Conservation (phyloP, 92 coral and sea anemone species). For the Epizoanthus illoricatus region DNA sequence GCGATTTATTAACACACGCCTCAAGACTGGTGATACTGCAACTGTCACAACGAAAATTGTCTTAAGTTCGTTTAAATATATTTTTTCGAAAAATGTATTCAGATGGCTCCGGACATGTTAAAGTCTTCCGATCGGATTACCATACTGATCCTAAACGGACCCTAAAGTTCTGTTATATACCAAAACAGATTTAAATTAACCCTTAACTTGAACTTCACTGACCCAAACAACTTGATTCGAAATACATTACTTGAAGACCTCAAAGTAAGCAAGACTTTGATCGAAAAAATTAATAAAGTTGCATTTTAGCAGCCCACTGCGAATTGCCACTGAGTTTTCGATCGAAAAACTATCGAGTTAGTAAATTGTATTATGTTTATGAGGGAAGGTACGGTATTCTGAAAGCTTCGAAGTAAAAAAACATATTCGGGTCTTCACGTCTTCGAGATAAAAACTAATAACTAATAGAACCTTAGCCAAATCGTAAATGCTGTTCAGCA, state of each 20-base stretch:
- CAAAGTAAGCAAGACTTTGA: conserved; percentile 3
- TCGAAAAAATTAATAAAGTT: not conserved
- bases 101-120: not conserved
- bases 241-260: not conserved
- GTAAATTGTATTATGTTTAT: not conserved
- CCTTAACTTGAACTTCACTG: not conserved
- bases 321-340: not conserved
- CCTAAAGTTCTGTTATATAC: not conserved
- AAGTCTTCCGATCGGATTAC: not conserved
- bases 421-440: not conserved
- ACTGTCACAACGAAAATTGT: no score
- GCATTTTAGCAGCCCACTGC: conserved; percentile 3
- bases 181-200: conserved; percentile 3
- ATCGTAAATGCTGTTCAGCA: not conserved
- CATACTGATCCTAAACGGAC: conserved; percentile 3
- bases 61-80: not conserved
- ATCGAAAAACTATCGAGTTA: not conserved
- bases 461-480: not conserved
- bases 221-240: not conserved
- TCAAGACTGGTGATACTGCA: no score
- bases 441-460: not conserved
- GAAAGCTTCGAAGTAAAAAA: not conserved
- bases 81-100: not conserved
- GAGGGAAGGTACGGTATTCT: not conserved
- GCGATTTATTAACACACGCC: not conserved